Conservation (phyloP, 2,797 vertebrate genomes). For the Moxostoma hubbsi region DNA sequence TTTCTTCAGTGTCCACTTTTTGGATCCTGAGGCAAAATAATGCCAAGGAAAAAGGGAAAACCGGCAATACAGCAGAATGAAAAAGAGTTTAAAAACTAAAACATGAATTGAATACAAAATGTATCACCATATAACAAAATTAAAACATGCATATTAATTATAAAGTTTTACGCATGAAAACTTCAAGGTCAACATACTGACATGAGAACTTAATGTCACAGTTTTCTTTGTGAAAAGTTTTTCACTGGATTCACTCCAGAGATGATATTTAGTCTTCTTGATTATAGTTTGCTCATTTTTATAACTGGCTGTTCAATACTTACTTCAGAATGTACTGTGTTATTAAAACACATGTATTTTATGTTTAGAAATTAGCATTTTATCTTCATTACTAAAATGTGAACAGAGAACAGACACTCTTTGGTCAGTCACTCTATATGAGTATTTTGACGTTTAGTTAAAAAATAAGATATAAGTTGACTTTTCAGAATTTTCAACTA, state of each 20-base stretch:
- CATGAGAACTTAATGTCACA: too few relatives aligned
- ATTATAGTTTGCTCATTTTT: background rate
- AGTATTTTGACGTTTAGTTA: too few relatives aligned
- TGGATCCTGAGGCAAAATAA: conserved; percentile 38
- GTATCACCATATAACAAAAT: background rate
- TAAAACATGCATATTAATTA: conserved; percentile 23
- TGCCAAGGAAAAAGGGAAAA: conserved; percentile 23
- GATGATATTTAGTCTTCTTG: background rate
- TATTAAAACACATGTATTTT: too few relatives aligned
- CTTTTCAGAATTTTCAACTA: too few relatives aligned
- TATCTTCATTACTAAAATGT: conserved; percentile 9
- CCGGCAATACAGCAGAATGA: conserved; percentile 4
- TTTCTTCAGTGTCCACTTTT: conserved; percentile 28
- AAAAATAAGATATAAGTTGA: too few relatives aligned
- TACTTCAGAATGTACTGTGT: background rate
- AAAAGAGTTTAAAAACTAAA: conserved; percentile 11
- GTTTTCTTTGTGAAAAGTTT: too few relatives aligned
- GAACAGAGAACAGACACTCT: too few relatives aligned
- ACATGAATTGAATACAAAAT: background rate
- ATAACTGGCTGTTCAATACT: conserved; percentile 1
- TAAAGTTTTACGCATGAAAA: background rate
- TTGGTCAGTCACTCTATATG: too few relatives aligned
- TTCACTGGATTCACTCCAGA: too few relatives aligned
- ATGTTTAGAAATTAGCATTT: background rate
- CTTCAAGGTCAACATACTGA: too few relatives aligned